Conservation (phyloP, 2,888 invertebrate species). For the Thera britannica region DNA sequence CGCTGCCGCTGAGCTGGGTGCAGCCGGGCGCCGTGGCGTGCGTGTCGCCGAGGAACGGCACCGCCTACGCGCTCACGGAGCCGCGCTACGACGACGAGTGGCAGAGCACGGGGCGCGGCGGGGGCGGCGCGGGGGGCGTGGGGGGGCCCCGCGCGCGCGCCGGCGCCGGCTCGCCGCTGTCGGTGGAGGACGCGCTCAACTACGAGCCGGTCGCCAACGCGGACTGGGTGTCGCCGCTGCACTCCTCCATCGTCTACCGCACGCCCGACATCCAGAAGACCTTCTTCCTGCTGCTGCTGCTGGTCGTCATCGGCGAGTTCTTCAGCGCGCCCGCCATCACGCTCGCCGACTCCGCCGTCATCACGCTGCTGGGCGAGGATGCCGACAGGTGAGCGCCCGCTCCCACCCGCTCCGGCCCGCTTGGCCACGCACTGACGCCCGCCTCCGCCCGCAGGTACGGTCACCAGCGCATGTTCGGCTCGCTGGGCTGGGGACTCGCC, state of each 20-base stretch:
- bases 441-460: constrained; percentile 87
- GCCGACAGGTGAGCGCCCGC: constrained; percentile 85
- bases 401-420: background rate
- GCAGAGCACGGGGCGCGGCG: constrained; percentile 33
- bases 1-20: constrained; percentile 97
- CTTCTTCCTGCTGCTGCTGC: constrained; percentile 95
- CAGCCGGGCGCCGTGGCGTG: constrained; percentile 97
- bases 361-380: constrained; percentile 94
- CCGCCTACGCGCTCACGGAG: constrained; percentile 86
- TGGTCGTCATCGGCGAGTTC: constrained; percentile 98
- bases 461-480: constrained; percentile 99
- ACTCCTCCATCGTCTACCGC: constrained; percentile 96
- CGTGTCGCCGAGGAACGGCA: constrained; percentile 83
- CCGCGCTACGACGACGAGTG: constrained; percentile 81
- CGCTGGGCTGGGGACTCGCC: constrained; percentile 98
- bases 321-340: constrained; percentile 98
- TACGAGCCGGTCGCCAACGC: constrained; percentile 87
- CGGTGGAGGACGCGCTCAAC: constrained; percentile 90
- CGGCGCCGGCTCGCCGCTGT: constrained; percentile 87
- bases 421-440: background rate
- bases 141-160: constrained; percentile 64
- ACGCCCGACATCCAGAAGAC: constrained; percentile 96
- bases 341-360: constrained; percentile 96
- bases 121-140: constrained; percentile 51
- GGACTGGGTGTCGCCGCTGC: constrained; percentile 94